These are phyloP conservation scores for Trichomycterus rosablanca DNA, from an alignment of 2,113 vertebrate species.

Conservation along the genomic window DNA sequence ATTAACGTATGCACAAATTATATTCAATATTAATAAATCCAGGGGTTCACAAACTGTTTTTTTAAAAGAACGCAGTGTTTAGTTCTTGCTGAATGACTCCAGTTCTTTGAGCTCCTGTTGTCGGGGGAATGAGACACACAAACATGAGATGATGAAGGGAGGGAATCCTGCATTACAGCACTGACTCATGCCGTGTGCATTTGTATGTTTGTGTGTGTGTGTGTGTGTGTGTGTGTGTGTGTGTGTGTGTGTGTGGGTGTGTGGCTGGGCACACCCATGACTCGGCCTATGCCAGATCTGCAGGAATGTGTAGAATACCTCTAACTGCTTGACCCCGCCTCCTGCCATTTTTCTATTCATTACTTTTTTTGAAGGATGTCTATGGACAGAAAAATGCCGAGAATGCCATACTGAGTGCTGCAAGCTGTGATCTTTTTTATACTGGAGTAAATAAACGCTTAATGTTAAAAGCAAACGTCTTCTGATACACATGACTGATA, in stretches of 20 bases:
- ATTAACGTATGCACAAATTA: too few relatives aligned
- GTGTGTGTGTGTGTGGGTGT: slow-evolving; percentile 16
- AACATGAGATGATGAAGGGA: slow-evolving; percentile 33
- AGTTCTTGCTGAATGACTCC: not conserved
- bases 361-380: slow-evolving; percentile 16
- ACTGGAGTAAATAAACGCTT: too few relatives aligned
- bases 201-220: slow-evolving; percentile 4
- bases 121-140: slow-evolving; percentile 49
- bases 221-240: slow-evolving; percentile 14
- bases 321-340: not conserved
- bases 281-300: slow-evolving; percentile 26
- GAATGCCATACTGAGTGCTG: too few relatives aligned
- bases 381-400: slow-evolving; percentile 15
- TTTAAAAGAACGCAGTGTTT: not conserved
- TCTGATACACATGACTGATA: too few relatives aligned
- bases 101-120: slow-evolving; percentile 36
- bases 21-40: too few relatives aligned
- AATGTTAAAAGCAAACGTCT: too few relatives aligned
- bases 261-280: slow-evolving; percentile 1
- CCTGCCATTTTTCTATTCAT: not conserved
- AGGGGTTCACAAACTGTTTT: too few relatives aligned
- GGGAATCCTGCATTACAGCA: slow-evolving; percentile 15
- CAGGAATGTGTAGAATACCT: slow-evolving; percentile 30
- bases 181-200: slow-evolving; percentile 12
- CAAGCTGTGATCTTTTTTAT: too few relatives aligned